Conservation (phyloP, 2,888 invertebrate species). For the Acanthosepion esculentum region DNA sequence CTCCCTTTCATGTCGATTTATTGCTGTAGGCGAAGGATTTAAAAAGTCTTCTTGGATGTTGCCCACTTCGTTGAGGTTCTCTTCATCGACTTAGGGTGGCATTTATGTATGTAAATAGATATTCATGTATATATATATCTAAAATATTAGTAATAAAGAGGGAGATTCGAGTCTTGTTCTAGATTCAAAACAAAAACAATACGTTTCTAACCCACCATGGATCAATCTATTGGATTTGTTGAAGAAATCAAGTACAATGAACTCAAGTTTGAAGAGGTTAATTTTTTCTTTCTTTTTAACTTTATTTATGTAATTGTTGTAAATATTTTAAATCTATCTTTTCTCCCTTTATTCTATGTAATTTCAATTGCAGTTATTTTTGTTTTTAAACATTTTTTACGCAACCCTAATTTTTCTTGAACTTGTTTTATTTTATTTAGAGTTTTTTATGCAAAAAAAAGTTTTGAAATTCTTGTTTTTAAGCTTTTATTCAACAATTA, state of each 20-base stretch:
- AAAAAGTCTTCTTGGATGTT: background rate
- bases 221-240: conserved; percentile 64
- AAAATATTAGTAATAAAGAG: background rate
- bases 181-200: background rate
- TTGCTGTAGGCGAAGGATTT: background rate
- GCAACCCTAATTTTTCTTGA: no score
- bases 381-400: background rate
- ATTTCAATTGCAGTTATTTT: background rate
- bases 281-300: background rate
- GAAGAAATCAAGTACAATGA: conserved; percentile 72
- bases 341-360: background rate
- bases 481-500: no score
- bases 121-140: background rate
- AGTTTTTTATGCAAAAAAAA: no score
- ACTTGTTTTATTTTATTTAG: no score
- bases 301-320: background rate
- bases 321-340: background rate
- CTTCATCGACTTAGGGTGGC: background rate
- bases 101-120: background rate
- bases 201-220: background rate
- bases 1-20: background rate
- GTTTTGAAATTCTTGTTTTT: no score
- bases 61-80: background rate
- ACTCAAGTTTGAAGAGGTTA: conserved; percentile 70
- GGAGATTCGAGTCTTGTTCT: background rate